Conservation (phyloP, 2,888 invertebrate species). For the Ochropacha duplaris region DNA sequence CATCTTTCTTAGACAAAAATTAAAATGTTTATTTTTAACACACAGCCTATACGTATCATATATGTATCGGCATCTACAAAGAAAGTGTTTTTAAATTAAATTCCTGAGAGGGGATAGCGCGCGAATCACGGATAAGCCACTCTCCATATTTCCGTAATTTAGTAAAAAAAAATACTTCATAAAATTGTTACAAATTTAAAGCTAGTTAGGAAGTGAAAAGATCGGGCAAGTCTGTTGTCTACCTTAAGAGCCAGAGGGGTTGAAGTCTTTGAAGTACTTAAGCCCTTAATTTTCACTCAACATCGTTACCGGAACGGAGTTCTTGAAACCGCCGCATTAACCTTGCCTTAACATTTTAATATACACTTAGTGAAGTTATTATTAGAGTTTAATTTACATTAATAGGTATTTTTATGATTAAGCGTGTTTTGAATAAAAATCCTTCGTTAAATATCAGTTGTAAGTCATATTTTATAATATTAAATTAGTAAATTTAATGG, state of each 20-base stretch:
- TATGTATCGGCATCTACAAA: no score
- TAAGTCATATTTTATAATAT: background rate
- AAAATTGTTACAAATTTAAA: background rate
- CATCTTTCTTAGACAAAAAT: no score
- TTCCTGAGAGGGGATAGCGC: no score
- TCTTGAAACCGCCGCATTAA: background rate
- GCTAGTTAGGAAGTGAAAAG: background rate
- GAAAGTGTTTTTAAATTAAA: no score
- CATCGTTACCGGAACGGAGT: background rate
- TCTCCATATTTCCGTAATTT: no score
- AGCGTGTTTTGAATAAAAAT: no score
- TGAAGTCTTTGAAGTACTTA: background rate
- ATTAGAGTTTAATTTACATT: background rate
- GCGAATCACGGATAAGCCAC: no score
- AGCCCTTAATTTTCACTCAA: conserved; percentile 4
- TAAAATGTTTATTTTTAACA: no score
- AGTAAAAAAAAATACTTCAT: background rate
- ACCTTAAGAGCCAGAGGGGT: background rate
- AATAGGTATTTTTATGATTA: background rate
- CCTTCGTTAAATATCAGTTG: background rate
- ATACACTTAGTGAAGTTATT: background rate
- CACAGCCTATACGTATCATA: no score
- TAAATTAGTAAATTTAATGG: no score
- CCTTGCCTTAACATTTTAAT: background rate
- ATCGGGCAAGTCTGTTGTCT: background rate